These are phyloP conservation scores for Pangasius mekongensis DNA, from an alignment of 2,797 vertebrate genomes.

Conservation along the genomic window DNA sequence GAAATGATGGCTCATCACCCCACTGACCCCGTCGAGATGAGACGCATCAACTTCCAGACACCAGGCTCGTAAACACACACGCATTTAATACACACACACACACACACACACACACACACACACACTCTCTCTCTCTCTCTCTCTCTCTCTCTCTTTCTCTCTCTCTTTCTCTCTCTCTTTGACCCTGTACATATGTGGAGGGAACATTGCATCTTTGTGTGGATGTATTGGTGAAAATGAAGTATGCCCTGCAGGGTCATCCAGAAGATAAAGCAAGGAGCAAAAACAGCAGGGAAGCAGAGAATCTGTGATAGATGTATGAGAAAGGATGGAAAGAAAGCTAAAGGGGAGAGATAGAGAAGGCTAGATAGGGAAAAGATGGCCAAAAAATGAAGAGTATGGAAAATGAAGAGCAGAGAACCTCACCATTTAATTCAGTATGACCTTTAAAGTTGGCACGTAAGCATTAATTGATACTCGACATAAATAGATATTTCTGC, in stretches of 20 bases:
- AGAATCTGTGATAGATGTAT: not conserved
- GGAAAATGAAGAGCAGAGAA: not conserved
- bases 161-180: not conserved
- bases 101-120: not conserved
- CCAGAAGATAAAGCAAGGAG: not conserved
- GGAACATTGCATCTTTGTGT: conserved; percentile 18
- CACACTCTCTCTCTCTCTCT: not conserved
- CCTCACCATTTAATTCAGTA: conserved; percentile 33
- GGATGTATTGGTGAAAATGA: conserved; percentile 36
- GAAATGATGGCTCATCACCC: conserved; percentile 94
- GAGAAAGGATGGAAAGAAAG: not conserved
- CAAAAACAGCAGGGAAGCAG: not conserved
- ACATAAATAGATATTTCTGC: conserved; percentile 31
- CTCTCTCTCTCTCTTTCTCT: not conserved
- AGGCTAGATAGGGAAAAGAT: not conserved
- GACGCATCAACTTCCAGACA: conserved; percentile 97
- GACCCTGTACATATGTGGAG: not conserved
- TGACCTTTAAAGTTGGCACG: conserved; percentile 47
- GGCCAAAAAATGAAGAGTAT: not conserved
- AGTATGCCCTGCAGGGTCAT: conserved; percentile 22
- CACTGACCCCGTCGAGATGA: conserved; percentile 96
- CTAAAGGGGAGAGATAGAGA: not conserved
- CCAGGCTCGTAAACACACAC: conserved; percentile 78
- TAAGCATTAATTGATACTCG: conserved; percentile 46
- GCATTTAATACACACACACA: conserved; percentile 40